Evolutionary conservation across 2,113 vertebrate genomes (phyloP).

Genomic region (Nibea coibor): DNA sequence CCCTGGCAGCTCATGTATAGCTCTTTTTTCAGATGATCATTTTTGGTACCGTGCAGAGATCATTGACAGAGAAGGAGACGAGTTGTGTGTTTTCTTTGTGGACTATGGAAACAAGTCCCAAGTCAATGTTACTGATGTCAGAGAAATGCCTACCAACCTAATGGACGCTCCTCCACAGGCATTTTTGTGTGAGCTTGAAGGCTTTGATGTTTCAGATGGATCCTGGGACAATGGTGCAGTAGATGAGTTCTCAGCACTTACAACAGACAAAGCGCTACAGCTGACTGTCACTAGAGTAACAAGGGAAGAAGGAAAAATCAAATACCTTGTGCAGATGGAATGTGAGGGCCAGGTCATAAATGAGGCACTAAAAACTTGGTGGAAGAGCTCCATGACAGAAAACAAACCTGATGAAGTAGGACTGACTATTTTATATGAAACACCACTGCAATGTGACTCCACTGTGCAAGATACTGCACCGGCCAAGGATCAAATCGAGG

Average conservation of each 20-base stretch:
- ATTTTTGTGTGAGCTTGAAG: slow-evolving; percentile 90
- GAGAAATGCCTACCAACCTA: slow-evolving; percentile 81
- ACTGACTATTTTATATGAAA: background rate
- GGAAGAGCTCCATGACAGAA: slow-evolving; percentile 62
- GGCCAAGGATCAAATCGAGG: slow-evolving; percentile 2
- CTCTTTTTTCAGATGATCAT: slow-evolving; percentile 84
- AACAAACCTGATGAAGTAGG: slow-evolving; percentile 9
- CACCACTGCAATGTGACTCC: background rate
- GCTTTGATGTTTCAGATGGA: slow-evolving; percentile 83
- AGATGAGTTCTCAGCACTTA: slow-evolving; percentile 82
- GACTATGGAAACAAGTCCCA: slow-evolving; percentile 90
- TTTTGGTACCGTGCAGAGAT: slow-evolving; percentile 89
- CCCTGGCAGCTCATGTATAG: slow-evolving; percentile 85
- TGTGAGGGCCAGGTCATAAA: slow-evolving; percentile 84
- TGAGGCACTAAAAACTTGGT: slow-evolving; percentile 85
- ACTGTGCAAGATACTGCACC: background rate
- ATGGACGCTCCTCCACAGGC: slow-evolving; percentile 84
- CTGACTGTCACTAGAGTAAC: slow-evolving; percentile 82
- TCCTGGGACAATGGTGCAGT: slow-evolving; percentile 84
- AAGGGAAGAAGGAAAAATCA: slow-evolving; percentile 57
- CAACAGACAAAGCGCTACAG: slow-evolving; percentile 82
- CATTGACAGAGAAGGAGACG: slow-evolving; percentile 62
- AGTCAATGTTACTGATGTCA: slow-evolving; percentile 76
- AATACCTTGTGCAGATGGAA: slow-evolving; percentile 83
- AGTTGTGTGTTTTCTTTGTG: slow-evolving; percentile 83